Percentiles rank a stretch among this genome's conserved stretches.
Evolutionary conservation across 2,888 invertebrate genomes (phyloP).

Genomic region (Andrena chrysosceles): DNA sequence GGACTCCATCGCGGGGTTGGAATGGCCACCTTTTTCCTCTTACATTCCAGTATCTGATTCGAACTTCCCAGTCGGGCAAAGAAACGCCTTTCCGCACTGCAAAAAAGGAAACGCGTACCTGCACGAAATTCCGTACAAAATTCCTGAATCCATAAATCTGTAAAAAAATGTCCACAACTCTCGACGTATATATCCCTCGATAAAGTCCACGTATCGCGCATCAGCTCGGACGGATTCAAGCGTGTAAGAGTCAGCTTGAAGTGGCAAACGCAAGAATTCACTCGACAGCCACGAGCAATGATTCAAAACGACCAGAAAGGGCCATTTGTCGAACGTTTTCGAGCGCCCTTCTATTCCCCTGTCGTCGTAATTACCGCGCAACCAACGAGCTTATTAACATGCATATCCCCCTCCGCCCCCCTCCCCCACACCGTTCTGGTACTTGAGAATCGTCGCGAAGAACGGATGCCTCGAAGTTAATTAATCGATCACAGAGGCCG

Average conservation of each 20-base stretch:
- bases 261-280: background rate
- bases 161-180: no score
- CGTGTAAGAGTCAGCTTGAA: background rate
- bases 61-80: conserved; percentile 11
- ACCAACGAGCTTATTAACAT: conserved; percentile 42
- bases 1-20: background rate
- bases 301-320: background rate
- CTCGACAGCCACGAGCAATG: background rate
- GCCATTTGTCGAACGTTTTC: conserved; percentile 7
- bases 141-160: no score
- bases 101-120: no score
- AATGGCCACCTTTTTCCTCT: background rate
- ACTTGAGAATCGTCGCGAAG: conserved; percentile 19
- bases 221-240: background rate
- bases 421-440: conserved; percentile 10
- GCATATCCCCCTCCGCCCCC: background rate
- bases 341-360: background rate
- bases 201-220: no score
- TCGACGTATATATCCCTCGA: no score
- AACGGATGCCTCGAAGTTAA: conserved; percentile 26
- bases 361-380: conserved; percentile 19
- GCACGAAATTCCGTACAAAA: no score
- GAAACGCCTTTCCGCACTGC: background rate
- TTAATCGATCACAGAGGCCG: conserved; percentile 39
- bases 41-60: conserved; percentile 10